phyloP scores from a whole-genome alignment of 1,140 invertebrate genomes.

The Lepeophtheirus salmonis region DNA sequence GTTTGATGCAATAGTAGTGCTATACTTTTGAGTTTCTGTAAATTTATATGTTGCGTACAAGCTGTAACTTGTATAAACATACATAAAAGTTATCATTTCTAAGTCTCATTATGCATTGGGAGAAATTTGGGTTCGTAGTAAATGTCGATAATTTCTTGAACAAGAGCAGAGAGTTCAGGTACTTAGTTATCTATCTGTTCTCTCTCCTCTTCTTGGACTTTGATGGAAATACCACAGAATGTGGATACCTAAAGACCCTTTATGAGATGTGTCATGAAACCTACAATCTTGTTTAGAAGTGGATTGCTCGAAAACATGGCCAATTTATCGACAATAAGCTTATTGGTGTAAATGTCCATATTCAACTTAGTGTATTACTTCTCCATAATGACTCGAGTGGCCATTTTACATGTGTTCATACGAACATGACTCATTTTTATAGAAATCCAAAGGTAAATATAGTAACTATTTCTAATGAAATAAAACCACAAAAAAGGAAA shows the following conservation, averaged over 20 bases:
- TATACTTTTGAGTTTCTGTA: too few relatives aligned
- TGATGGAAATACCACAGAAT: conserved; percentile 95
- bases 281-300: conserved; percentile 71
- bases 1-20: too few relatives aligned
- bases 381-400: conserved; percentile 96
- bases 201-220: conserved; percentile 95
- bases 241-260: conserved; percentile 85
- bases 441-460: neutral
- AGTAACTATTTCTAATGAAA: neutral
- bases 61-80: too few relatives aligned
- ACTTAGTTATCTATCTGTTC: conserved; percentile 98
- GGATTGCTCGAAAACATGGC: conserved; percentile 96
- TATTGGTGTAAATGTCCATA: conserved; percentile 96
- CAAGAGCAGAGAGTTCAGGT: conserved; percentile 85
- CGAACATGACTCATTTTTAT: conserved; percentile 68
- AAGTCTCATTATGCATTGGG: conserved; percentile 85
- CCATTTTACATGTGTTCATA: conserved; percentile 98
- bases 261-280: conserved; percentile 96
- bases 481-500: neutral
- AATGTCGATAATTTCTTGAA: conserved; percentile 35
- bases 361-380: conserved; percentile 96
- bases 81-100: too few relatives aligned
- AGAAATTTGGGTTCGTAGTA: conserved; percentile 77
- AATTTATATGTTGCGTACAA: too few relatives aligned
- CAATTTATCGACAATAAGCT: conserved; percentile 97